These are phyloP conservation scores for Pseudomyrmex gracilis DNA, from an alignment of 1,140 invertebrate species.

Conservation along the genomic window DNA sequence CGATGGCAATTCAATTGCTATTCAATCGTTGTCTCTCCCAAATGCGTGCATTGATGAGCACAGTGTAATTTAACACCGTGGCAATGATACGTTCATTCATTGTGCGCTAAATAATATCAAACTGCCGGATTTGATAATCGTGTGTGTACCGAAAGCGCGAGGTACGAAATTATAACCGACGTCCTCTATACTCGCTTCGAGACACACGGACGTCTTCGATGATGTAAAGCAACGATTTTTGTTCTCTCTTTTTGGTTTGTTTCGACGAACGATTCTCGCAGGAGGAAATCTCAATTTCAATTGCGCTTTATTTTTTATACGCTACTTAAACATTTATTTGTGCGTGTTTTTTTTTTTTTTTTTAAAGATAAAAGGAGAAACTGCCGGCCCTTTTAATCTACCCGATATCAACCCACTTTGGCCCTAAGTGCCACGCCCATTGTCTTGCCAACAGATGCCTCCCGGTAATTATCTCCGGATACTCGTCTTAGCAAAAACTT, in stretches of 20 bases:
- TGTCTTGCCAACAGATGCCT: neutral
- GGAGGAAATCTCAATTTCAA: neutral
- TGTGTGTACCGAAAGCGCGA: no score
- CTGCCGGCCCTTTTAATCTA: no score
- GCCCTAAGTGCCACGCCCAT: neutral
- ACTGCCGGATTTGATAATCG: neutral
- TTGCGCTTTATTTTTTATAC: neutral
- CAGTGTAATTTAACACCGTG: constrained; percentile 38
- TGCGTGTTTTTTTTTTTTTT: no score
- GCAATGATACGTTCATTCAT: constrained; percentile 30
- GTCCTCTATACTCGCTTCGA: no score
- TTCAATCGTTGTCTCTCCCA: constrained; percentile 43
- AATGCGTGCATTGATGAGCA: constrained; percentile 51
- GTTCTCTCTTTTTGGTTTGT: no score
- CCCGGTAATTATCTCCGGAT: neutral
- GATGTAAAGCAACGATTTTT: no score
- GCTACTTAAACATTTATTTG: neutral
- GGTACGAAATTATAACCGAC: no score
- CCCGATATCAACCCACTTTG: no score
- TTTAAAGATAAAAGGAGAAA: neutral
- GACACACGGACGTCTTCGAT: no score
- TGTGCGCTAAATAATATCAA: constrained; percentile 42
- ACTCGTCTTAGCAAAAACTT: constrained; percentile 2
- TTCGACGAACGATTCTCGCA: no score
- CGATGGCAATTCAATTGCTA: constrained; percentile 53